These are phyloP conservation scores for Sympetrum striolatum DNA, from an alignment of 2,888 invertebrate genomes.

Conservation along the genomic window DNA sequence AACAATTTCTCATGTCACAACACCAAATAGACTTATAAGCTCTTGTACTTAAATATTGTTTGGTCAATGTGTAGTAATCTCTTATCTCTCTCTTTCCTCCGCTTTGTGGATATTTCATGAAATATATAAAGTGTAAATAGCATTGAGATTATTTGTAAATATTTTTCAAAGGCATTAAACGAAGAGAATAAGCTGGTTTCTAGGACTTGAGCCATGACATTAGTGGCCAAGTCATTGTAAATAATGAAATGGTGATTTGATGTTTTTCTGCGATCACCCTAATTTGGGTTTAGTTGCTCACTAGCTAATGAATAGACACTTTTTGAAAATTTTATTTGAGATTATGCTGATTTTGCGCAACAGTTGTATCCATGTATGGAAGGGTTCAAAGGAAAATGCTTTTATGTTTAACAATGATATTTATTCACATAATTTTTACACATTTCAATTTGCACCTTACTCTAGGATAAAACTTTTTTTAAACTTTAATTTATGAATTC, in stretches of 20 bases:
- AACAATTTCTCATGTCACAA: neutral
- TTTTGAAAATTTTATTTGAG: neutral
- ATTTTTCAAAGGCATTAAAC: constrained; percentile 21
- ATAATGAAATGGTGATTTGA: neutral
- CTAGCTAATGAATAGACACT: neutral
- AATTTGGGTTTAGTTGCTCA: neutral
- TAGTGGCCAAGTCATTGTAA: neutral
- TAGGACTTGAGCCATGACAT: neutral
- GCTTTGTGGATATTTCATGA: constrained; percentile 14
- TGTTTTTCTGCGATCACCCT: neutral
- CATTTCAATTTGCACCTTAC: constrained; percentile 9
- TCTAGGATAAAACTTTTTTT: neutral
- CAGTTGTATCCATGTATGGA: neutral
- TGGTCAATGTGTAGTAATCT: constrained; percentile 7
- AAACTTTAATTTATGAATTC: neutral
- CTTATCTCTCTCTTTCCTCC: neutral
- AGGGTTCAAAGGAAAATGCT: neutral
- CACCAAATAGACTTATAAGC: neutral
- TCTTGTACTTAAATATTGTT: neutral
- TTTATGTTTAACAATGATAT: neutral
- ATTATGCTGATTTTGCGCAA: neutral
- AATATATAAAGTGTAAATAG: constrained; percentile 26
- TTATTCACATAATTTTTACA: constrained; percentile 18
- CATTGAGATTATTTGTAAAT: constrained; percentile 29
- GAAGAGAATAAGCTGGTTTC: neutral